Evolutionary conservation across 2,888 invertebrate genomes (phyloP), one percentile per base, ranked within the genome.

Genomic region (Euplexia lucipara): DNA sequence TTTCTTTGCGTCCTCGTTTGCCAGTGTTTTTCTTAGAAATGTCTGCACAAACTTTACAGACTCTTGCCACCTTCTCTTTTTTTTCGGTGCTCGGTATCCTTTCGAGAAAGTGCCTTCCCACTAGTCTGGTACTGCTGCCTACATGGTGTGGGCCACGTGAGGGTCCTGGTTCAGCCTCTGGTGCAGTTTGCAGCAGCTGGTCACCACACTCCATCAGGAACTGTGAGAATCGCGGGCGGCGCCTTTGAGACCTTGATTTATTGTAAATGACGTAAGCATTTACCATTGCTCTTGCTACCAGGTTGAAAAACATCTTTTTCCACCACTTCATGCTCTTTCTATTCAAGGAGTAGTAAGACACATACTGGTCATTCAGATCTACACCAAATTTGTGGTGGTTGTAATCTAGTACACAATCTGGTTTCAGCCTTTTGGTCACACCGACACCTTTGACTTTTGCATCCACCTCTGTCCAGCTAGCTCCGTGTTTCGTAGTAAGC

Each of bases 221-320:
- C 6, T 51, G 22, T 10, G 51, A 51, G 37, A 51, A 51, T 51
- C 10, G n/a, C 37, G 51, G 37, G 22, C 37, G 37, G 37, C 51
- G 51, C 22, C 51, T 10, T 51, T 51, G 37, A 6, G 10, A 3
- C 6, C 37, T 3, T 1, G 37, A 51, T 3, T 51, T 51, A 51
- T 51, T 51, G 10, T 51, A 51, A n/a, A 51, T 51, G 3, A 51
- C 37, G 6, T 51, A 51, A 1, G 51, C n/a, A 51, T 51, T 49
- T 14, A 49, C 49, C 34, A 49, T 35, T 26, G 51, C 51, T 10
- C 51, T 51, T 6, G 51, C 51, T 51, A 51, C 22, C n/a, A 74
- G 16, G 35, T 74, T 39, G 51, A 70, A 74, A 32, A 71, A 70
- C 67, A 68, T 71, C 14, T 71, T 75, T 22, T 75, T 75, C 70